These are phyloP conservation scores for Euwallacea fornicatus DNA, from an alignment of 1,140 invertebrate species.

Conservation along the genomic window DNA sequence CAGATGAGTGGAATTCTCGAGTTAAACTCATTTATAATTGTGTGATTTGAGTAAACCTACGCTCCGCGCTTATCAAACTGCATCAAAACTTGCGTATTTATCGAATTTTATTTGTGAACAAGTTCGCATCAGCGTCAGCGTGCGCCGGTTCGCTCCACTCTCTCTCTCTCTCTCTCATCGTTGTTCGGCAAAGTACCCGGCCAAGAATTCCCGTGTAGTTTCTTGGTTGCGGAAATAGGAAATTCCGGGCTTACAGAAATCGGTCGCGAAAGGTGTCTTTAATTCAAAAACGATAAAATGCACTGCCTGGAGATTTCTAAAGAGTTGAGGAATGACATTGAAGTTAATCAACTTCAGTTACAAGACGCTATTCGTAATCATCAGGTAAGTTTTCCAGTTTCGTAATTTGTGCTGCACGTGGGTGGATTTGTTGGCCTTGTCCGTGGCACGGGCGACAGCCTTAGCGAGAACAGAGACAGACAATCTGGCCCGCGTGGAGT, in stretches of 20 bases:
- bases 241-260: slow-evolving; percentile 8
- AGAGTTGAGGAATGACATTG: slow-evolving; percentile 65
- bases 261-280: neutral
- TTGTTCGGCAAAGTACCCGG: slow-evolving; percentile 25
- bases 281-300: slow-evolving; percentile 32
- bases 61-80: slow-evolving; percentile 5
- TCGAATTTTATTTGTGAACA: slow-evolving; percentile 34
- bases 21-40: too few relatives aligned
- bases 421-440: neutral
- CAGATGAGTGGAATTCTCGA: too few relatives aligned
- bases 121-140: slow-evolving; percentile 16
- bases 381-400: slow-evolving; percentile 60
- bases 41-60: too few relatives aligned
- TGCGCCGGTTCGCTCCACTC: slow-evolving; percentile 26
- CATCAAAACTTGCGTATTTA: slow-evolving; percentile 28
- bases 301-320: slow-evolving; percentile 65
- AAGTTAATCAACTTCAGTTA: slow-evolving; percentile 64
- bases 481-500: neutral
- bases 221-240: slow-evolving; percentile 29
- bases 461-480: neutral
- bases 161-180: neutral
- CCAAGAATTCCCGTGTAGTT: slow-evolving; percentile 23
- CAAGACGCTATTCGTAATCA: slow-evolving; percentile 68
- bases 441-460: slow-evolving; percentile 5
- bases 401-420: slow-evolving; percentile 40